phyloP scores from a whole-genome alignment of 2,113 vertebrate species.

The Mirza zaza region DNA sequence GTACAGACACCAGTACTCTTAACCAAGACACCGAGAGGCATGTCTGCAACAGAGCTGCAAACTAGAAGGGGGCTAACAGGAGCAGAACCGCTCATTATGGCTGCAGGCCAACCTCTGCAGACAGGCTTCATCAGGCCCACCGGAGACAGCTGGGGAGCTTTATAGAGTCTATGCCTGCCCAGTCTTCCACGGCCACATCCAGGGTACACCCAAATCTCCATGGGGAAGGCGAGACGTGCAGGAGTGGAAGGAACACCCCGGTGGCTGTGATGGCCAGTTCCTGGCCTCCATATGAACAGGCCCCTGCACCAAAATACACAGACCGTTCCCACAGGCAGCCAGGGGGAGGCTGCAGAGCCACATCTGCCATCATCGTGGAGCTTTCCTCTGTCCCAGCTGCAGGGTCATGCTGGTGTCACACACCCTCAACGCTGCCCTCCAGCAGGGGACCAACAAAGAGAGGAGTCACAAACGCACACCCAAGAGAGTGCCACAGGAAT shows the following conservation, averaged over 20 bases:
- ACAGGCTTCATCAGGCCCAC: neutral
- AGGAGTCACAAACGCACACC: neutral
- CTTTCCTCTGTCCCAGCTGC: neutral
- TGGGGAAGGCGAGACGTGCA: fast-evolving
- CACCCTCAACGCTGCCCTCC: neutral
- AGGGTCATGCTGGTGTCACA: neutral
- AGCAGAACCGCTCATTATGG: neutral
- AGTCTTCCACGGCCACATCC: neutral
- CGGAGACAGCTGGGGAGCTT: neutral
- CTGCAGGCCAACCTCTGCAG: conserved; percentile 44
- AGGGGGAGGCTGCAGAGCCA: neutral
- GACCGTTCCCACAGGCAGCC: neutral
- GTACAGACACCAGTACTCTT: neutral
- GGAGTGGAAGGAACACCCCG: neutral
- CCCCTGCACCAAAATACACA: conserved; percentile 4
- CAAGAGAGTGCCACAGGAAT: fast-evolving
- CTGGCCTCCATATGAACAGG: neutral
- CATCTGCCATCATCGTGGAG: neutral
- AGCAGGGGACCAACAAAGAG: neutral
- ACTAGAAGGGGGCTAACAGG: neutral
- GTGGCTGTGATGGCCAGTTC: neutral
- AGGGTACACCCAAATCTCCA: neutral
- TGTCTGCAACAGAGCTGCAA: neutral
- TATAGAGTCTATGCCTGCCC: neutral
- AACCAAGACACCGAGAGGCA: neutral